Evolutionary conservation across 2,797 vertebrate genomes (phyloP).

Genomic region (Zalophus californianus): DNA sequence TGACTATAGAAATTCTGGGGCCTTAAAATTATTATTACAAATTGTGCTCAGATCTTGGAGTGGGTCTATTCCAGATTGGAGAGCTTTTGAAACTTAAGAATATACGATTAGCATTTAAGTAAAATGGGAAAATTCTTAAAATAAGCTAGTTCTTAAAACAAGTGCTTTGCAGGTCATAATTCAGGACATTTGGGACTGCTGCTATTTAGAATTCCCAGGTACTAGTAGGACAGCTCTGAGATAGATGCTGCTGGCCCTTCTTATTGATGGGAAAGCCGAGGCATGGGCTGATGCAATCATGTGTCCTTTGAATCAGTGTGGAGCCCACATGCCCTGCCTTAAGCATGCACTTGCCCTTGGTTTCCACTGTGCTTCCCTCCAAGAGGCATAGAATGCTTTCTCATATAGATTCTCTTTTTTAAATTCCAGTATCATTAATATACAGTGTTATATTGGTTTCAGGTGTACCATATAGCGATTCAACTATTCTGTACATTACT

Average conservation of each 20-base stretch:
- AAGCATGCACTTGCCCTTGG: too few relatives aligned
- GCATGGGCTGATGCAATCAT: not conserved
- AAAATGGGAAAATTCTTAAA: not conserved
- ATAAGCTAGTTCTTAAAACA: slow-evolving; percentile 15
- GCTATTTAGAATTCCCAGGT: not conserved
- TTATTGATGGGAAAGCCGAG: not conserved
- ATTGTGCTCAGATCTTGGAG: not conserved
- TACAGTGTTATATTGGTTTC: not conserved
- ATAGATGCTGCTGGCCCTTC: not conserved
- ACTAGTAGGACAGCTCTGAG: not conserved
- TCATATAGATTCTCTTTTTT: not conserved
- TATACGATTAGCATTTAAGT: not conserved
- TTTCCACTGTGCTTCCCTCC: not conserved
- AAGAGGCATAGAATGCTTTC: not conserved
- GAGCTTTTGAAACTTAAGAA: slow-evolving; percentile 31
- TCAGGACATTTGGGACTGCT: not conserved
- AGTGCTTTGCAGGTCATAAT: not conserved
- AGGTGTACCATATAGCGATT: not conserved
- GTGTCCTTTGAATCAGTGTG: not conserved
- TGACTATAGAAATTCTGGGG: not conserved
- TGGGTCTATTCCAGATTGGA: not conserved
- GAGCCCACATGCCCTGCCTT: not conserved
- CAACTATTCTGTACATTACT: not conserved
- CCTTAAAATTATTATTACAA: slow-evolving; percentile 15
- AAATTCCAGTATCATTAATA: not conserved